phyloP scores from a whole-genome alignment of 2,888 invertebrate species.

The Synergus gifuensis region DNA sequence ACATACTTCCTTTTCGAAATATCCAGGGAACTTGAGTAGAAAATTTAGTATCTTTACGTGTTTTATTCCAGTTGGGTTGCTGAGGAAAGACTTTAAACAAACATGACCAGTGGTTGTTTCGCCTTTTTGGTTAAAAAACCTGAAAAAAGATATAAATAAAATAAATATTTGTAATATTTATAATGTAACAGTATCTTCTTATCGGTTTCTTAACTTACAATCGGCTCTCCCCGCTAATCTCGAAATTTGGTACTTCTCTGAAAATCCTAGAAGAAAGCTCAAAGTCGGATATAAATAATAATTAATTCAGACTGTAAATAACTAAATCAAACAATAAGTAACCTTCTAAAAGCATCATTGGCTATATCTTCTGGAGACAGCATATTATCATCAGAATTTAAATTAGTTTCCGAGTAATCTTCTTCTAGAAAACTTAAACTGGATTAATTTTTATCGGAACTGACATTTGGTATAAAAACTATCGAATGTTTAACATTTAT shows the following conservation, averaged over 20 bases:
- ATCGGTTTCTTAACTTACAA: not conserved
- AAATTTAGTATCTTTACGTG: not conserved
- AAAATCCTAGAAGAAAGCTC: not conserved
- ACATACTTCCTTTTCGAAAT: not conserved
- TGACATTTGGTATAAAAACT: not conserved
- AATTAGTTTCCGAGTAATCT: not conserved
- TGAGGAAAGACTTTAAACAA: not conserved
- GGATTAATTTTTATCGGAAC: no score
- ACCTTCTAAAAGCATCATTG: not conserved
- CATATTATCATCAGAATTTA: not conserved
- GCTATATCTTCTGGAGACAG: slow-evolving; percentile 2
- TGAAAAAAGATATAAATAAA: not conserved
- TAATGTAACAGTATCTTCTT: not conserved
- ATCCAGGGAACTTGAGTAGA: not conserved
- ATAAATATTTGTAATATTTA: no score
- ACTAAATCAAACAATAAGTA: not conserved
- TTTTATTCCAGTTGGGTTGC: not conserved
- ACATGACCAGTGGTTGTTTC: slow-evolving; percentile 1
- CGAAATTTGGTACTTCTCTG: not conserved
- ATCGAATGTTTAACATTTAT: not conserved
- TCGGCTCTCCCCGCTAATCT: not conserved
- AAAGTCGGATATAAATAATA: not conserved
- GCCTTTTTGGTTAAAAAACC: not conserved
- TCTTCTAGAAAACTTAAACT: not conserved
- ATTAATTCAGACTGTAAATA: not conserved